These are phyloP conservation scores for Cossypha dichroa DNA, from an alignment of 2,797 vertebrate species.

Conservation along the genomic window DNA sequence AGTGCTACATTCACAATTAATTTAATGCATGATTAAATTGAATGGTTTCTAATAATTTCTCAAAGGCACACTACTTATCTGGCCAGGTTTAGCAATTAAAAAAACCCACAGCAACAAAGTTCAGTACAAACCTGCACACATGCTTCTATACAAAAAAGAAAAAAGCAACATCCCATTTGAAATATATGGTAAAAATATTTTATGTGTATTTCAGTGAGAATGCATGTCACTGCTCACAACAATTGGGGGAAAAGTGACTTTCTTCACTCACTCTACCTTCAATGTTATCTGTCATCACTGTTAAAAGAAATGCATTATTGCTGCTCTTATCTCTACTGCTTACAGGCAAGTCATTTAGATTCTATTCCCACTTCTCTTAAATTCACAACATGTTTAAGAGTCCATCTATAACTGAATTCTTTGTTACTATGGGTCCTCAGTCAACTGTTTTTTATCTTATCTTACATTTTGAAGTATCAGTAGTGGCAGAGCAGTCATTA, in stretches of 20 bases:
- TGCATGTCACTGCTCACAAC: not conserved
- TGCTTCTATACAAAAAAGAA: not conserved
- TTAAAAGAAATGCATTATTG: not conserved
- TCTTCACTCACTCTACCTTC: not conserved
- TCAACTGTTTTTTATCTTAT: not conserved
- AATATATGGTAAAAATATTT: not conserved
- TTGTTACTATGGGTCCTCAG: not conserved
- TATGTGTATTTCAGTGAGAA: not conserved
- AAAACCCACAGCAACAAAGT: not conserved
- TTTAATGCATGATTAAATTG: not conserved
- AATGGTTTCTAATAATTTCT: not conserved
- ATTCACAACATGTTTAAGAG: not conserved
- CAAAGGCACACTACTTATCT: not conserved
- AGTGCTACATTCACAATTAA: not conserved
- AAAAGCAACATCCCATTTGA: not conserved
- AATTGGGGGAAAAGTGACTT: not conserved
- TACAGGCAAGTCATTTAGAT: not conserved
- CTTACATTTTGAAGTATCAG: not conserved
- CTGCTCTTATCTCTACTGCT: not conserved
- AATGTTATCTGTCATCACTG: not conserved
- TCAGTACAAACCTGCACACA: not conserved
- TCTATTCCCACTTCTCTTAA: not conserved
- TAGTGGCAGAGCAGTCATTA: not conserved
- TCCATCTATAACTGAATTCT: not conserved
- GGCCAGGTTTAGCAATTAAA: not conserved